phyloP scores from a whole-genome alignment of 2,797 vertebrate species.

The Lacerta bilineata region DNA sequence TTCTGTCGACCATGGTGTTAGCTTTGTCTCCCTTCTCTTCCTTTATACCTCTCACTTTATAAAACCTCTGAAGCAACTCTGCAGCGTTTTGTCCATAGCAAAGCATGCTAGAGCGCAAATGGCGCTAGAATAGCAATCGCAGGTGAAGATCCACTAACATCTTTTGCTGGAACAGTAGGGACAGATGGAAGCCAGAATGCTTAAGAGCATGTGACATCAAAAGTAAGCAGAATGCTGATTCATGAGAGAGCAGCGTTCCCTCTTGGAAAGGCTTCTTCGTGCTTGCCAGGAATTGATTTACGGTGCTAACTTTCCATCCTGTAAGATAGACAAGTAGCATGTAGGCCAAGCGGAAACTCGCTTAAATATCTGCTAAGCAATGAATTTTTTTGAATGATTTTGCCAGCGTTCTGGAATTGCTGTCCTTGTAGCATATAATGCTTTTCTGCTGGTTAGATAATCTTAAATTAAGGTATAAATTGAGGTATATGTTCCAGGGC shows the following conservation, averaged over 20 bases:
- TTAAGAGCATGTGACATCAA: not conserved
- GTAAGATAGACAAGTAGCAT: constrained; percentile 15
- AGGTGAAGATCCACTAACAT: too few species aligned
- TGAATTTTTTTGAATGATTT: too few species aligned
- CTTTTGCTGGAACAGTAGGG: not conserved
- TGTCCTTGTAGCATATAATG: constrained; percentile 34
- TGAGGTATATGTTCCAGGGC: not conserved
- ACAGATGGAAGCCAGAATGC: not conserved
- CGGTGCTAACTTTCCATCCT: not conserved
- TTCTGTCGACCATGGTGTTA: not conserved
- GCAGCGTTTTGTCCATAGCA: too few species aligned
- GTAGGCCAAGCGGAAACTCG: not conserved
- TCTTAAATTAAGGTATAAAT: not conserved
- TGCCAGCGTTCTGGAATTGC: constrained; percentile 46
- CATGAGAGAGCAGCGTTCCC: not conserved
- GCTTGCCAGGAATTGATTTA: not conserved
- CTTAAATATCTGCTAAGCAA: not conserved
- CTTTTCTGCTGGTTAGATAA: constrained; percentile 48
- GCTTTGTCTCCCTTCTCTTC: not conserved
- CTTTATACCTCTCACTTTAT: not conserved
- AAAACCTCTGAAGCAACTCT: not conserved
- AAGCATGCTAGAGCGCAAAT: not conserved
- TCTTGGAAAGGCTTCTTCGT: not conserved
- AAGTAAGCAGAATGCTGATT: not conserved
- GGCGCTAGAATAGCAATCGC: not conserved